Percentiles rank a stretch among this genome's conserved stretches.
Conservation (phyloP, 1,140 invertebrate genomes). For the Chironomus tepperi region DNA sequence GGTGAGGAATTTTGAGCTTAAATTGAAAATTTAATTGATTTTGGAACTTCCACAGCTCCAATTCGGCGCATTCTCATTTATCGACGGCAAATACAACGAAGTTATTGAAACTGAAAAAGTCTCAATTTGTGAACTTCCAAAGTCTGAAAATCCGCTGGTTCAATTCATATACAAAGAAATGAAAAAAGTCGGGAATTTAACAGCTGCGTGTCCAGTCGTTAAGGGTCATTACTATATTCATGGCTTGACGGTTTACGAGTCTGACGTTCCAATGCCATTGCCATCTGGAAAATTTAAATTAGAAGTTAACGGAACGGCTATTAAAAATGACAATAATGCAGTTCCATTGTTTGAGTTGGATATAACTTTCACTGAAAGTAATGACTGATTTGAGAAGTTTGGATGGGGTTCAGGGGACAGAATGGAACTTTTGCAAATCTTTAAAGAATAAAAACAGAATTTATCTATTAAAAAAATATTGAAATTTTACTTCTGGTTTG, state of each 20-base stretch:
- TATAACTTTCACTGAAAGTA: too few relatives aligned
- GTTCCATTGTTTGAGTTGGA: too few relatives aligned
- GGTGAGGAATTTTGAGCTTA: neutral
- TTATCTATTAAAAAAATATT: too few relatives aligned
- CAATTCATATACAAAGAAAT: neutral
- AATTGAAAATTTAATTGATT: neutral
- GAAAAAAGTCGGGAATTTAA: neutral
- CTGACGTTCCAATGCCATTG: neutral
- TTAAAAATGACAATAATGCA: neutral
- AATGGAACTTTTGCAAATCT: too few relatives aligned
- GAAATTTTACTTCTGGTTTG: too few relatives aligned
- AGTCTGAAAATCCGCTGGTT: neutral
- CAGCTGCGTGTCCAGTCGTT: neutral
- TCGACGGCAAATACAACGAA: conserved; percentile 16
- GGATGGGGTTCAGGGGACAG: too few relatives aligned
- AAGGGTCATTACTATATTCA: neutral
- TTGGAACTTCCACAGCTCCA: neutral
- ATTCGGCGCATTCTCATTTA: conserved; percentile 1
- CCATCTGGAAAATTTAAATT: neutral
- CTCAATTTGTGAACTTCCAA: neutral
- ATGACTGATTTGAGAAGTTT: too few relatives aligned
- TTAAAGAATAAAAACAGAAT: too few relatives aligned
- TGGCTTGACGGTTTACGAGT: neutral
- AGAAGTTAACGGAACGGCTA: neutral
- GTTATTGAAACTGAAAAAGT: neutral